phyloP scores from a whole-genome alignment of 2,113 vertebrate species.

The Microcebus ravelobensis region DNA sequence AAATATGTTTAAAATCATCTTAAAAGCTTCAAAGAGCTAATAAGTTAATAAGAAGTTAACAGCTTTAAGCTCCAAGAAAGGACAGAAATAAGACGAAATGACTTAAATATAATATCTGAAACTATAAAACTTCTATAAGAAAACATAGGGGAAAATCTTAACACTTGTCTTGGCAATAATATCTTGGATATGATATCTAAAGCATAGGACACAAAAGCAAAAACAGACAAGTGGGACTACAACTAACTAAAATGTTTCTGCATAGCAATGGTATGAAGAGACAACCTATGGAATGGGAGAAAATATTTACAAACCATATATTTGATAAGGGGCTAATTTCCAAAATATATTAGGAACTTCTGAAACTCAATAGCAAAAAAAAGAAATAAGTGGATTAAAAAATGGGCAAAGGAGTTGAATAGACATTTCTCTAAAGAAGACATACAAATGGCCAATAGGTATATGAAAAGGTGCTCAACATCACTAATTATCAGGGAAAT shows the following conservation, averaged over 20 bases:
- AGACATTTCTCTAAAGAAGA: background rate
- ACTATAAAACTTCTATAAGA: background rate
- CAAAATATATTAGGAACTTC: background rate
- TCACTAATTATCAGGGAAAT: background rate
- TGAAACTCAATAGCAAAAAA: background rate
- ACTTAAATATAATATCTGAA: background rate
- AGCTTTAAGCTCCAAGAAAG: background rate
- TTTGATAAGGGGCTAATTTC: background rate
- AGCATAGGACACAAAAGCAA: background rate
- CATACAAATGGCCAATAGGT: background rate
- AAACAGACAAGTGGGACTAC: background rate
- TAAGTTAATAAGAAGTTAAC: background rate
- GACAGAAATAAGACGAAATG: background rate
- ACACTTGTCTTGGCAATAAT: background rate
- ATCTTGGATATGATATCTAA: background rate
- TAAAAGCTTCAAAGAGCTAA: slow-evolving; percentile 20
- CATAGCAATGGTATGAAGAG: background rate
- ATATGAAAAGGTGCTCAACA: background rate
- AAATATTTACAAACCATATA: background rate
- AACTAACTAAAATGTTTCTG: background rate
- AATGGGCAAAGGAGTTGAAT: background rate
- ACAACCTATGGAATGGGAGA: background rate
- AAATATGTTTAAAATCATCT: background rate
- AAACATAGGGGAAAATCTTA: background rate
- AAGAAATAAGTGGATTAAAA: background rate